These are phyloP conservation scores for Tursiops truncatus DNA, from an alignment of 2,113 vertebrate genomes.

Conservation along the genomic window DNA sequence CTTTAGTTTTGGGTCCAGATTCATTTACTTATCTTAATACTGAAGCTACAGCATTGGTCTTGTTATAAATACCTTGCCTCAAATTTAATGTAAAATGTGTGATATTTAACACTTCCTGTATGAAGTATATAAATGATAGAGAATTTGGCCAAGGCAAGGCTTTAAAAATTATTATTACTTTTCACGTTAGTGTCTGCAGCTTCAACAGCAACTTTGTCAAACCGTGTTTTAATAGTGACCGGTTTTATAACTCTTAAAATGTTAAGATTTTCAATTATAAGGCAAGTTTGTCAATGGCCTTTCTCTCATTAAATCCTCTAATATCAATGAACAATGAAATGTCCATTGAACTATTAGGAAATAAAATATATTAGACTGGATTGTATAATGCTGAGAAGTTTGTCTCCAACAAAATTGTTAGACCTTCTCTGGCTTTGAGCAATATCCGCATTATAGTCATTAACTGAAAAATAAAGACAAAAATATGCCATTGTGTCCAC, in stretches of 20 bases:
- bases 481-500: constrained; percentile 77
- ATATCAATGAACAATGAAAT: constrained; percentile 67
- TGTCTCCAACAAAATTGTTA: constrained; percentile 65
- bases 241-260: constrained; percentile 57
- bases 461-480: constrained; percentile 73
- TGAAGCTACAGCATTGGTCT: not conserved
- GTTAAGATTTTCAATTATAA: constrained; percentile 43
- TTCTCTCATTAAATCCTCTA: constrained; percentile 64
- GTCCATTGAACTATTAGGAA: constrained; percentile 49
- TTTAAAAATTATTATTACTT: constrained; percentile 37
- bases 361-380: constrained; percentile 25
- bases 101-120: constrained; percentile 25
- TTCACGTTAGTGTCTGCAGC: not conserved
- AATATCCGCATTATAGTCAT: constrained; percentile 24
- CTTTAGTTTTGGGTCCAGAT: not conserved
- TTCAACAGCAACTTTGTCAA: constrained; percentile 42
- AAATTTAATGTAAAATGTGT: constrained; percentile 38
- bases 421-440: constrained; percentile 44
- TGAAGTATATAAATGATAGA: constrained; percentile 55
- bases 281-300: constrained; percentile 54
- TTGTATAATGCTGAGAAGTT: constrained; percentile 48
- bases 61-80: not conserved
- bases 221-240: not conserved
- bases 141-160: not conserved
- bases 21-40: constrained; percentile 21